Base-by-base conservation (phyloP, 2,113 vertebrate genomes). In the Cyanocitta stelleri region DNA sequence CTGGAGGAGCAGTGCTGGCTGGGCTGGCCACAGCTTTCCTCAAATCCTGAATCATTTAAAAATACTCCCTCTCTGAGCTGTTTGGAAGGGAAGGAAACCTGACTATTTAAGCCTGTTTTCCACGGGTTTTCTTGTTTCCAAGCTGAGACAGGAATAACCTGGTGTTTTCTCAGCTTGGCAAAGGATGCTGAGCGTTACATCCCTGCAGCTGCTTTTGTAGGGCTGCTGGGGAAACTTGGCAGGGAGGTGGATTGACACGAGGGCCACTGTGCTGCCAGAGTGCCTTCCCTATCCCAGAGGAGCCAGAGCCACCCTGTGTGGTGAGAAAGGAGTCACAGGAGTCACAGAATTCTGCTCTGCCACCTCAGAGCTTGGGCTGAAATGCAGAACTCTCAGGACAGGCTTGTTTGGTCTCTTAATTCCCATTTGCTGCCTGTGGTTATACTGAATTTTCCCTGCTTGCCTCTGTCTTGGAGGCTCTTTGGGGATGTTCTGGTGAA, bases 41-140 rank as follows among this genome's bases (percentile, higher is more conserved):
- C 74, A 63, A 8, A 56, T 39, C 74, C 76, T 96, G 87, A 96
- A 96, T 93, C 90, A 58, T 94, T 94, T 95, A 91, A 73, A 89
- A 78, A 72, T 12, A 29, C 54, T 35, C 80, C 59, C 35, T 81
- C 81, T 74, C 41, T 7, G 43, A 64, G 88, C 51, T 83, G 62
- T 48, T 39, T 56, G 85, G 82, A 62, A 71, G 69, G 77, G 73
- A 59, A 85, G 75, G 55, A 39, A 68, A 58, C 24, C 46, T 43
- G 43, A 8, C 29, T 84, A 63, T 66, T 67, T 5, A 9, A 87
- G 62, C 19, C 27, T 71, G 51, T 71, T 95, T 95, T 80, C 51
- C 30, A 5, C 9, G 4, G 1, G 8, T 88, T 94, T 79, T 58
- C 75, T 74, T 37, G 58, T 78, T 93, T 52, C 73, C 84, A 29